Evolutionary conservation across 92 coral and sea anemone genomes (phyloP).

Genomic region (Montipora capitata): DNA sequence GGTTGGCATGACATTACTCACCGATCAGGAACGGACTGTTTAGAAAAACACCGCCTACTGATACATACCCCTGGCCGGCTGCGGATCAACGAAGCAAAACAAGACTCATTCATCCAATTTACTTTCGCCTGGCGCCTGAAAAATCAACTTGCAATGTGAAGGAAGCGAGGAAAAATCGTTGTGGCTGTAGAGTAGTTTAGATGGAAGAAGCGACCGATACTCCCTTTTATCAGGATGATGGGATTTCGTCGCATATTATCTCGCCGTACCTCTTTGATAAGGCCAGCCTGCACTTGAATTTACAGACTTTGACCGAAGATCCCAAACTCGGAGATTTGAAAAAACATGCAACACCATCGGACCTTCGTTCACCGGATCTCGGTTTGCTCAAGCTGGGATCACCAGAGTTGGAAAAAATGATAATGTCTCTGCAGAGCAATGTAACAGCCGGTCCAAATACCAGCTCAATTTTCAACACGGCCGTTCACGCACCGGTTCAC

Average conservation of each 20-base stretch:
- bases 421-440: slow-evolving; percentile 95
- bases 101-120: slow-evolving; percentile 38
- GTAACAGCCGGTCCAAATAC: slow-evolving; percentile 89
- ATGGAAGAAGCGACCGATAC: slow-evolving; percentile 98
- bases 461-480: slow-evolving; percentile 82
- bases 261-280: slow-evolving; percentile 98
- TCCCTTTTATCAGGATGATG: slow-evolving; percentile 97
- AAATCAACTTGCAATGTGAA: slow-evolving; percentile 33
- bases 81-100: slow-evolving; percentile 34
- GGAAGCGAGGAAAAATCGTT: slow-evolving; percentile 21
- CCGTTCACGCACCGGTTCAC: slow-evolving; percentile 75
- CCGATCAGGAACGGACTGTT: slow-evolving; percentile 45
- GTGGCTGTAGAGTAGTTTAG: slow-evolving; percentile 82
- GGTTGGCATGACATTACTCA: slow-evolving; percentile 79
- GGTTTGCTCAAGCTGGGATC: slow-evolving; percentile 99
- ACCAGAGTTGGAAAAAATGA: slow-evolving; percentile 99
- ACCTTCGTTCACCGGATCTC: slow-evolving; percentile 95
- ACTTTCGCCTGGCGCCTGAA: slow-evolving; percentile 48
- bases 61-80: slow-evolving; percentile 33
- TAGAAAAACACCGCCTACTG: slow-evolving; percentile 53
- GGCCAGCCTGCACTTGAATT: slow-evolving; percentile 84
- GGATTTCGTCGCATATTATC: slow-evolving; percentile 88
- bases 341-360: slow-evolving; percentile 94
- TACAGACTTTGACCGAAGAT: slow-evolving; percentile 89
- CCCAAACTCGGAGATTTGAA: slow-evolving; percentile 91